Evolutionary conservation across 2,113 vertebrate genomes (phyloP), one percentile per base, ranked within the genome.

Genomic region (Anser brachyrhynchus): DNA sequence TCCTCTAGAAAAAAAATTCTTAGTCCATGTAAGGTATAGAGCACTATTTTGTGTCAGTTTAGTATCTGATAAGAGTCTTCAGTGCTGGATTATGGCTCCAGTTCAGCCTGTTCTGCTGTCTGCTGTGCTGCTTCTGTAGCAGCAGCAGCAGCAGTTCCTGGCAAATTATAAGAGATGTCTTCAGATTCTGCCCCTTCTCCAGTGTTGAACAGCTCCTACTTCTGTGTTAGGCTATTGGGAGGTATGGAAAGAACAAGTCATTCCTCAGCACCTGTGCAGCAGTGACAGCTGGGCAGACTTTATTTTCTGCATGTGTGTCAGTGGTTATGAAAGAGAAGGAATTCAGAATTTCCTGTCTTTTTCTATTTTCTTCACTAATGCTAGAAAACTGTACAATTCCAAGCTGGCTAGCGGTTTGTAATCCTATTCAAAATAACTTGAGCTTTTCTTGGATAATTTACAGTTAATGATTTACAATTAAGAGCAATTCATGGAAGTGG

Each of bases 11-110:
- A 52, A 46, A 75, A 46, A 23, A 10, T 4, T 51, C 11, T 54
- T 31, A 4, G 25, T 52, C 26, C 9, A 1, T 5, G 9, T 11
- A 19, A 10, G 21, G 22, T n/a, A 37, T 28, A 3, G 1, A 37
- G 21, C 2, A 4, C 2, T 78, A 17, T 74, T 71, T 39, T 33
- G 15, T 37, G 70, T 18, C 28, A 8, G 18, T 6, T 71, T 17
- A 10, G 14, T 55, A 29, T 26, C 18, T 13, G 8, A 2, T 44
- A 33, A 49, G 71, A 33, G 37, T 29, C 26, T 62, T 39, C 8
- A 9, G 69, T 51, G 54, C 8, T 76, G 33, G 18, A 25, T 2
- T 6, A 17, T 26, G 41, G 35, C 51, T 66, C 41, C 7, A 6
- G 0, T 35, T 64, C 35, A 25, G 64, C 52, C 65, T 54, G 31